Evolutionary conservation across 2,888 invertebrate species (phyloP).

Genomic region (Laspeyria flexula): DNA sequence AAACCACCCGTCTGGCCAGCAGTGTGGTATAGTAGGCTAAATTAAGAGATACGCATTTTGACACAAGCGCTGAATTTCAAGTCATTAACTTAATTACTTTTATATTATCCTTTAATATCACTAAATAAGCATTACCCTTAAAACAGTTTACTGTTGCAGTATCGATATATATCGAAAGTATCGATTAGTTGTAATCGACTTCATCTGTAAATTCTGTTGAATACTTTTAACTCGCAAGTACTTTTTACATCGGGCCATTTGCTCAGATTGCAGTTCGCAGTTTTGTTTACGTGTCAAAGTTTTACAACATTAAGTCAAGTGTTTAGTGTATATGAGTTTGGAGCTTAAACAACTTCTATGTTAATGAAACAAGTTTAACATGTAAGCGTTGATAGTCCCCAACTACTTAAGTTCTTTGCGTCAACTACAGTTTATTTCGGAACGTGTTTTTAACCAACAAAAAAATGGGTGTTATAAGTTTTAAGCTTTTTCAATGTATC

Average conservation of each 20-base stretch:
- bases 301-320: constrained; percentile 26
- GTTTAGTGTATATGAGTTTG: constrained; percentile 28
- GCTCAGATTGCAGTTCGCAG: constrained; percentile 30
- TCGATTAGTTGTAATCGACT: not conserved
- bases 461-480: no score
- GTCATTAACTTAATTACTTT: no score
- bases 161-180: no score
- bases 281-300: constrained; percentile 29
- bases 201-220: not conserved
- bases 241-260: constrained; percentile 35
- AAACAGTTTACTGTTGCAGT: no score
- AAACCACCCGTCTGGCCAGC: no score
- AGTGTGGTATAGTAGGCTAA: no score
- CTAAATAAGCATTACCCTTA: no score
- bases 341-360: constrained; percentile 31
- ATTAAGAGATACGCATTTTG: no score
- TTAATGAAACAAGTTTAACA: constrained; percentile 38
- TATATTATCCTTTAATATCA: no score
- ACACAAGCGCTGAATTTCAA: no score
- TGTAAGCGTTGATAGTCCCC: constrained; percentile 5
- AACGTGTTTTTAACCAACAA: not conserved
- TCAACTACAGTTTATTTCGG: not conserved
- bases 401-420: constrained; percentile 8
- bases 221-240: constrained; percentile 20
- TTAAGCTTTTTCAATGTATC: no score